Evolutionary conservation across 2,888 invertebrate species (phyloP).

Genomic region (Anthrax anthrax): DNA sequence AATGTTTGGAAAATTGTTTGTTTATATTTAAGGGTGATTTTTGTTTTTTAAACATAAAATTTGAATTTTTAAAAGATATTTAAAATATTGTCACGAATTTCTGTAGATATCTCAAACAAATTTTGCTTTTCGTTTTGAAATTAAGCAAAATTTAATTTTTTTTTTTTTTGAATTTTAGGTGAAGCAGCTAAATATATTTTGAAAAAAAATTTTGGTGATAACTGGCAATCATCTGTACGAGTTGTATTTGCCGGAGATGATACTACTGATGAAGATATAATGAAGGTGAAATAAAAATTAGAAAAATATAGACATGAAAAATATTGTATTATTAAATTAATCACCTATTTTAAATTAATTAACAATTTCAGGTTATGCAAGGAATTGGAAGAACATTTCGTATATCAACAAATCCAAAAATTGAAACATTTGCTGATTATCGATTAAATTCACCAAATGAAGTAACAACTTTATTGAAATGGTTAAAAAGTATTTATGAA

Average conservation of each 20-base stretch:
- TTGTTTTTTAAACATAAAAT: no score
- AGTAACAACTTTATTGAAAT: conserved; percentile 53
- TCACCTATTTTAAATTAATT: neutral
- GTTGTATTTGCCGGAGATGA: conserved; percentile 82
- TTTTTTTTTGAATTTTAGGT: conserved; percentile 17
- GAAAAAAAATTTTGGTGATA: conserved; percentile 57
- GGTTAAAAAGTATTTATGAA: conserved; percentile 38
- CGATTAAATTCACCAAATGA: conserved; percentile 56
- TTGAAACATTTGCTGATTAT: conserved; percentile 54
- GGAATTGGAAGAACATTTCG: conserved; percentile 64
- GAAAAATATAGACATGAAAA: neutral
- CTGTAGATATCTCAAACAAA: no score
- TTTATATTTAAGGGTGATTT: no score
- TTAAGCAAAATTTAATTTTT: no score
- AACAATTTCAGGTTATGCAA: conserved; percentile 42
- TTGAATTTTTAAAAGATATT: no score
- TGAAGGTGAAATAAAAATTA: conserved; percentile 44
- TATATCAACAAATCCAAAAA: conserved; percentile 49
- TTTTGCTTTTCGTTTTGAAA: no score
- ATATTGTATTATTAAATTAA: conserved; percentile 1
- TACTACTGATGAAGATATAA: conserved; percentile 79
- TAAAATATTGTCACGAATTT: no score
- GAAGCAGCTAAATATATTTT: conserved; percentile 59
- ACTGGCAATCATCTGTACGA: conserved; percentile 44
- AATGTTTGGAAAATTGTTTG: no score